Evolutionary conservation across 2,113 vertebrate species (phyloP), one percentile per base, ranked within the genome.

Genomic region (Neogobius melanostomus): DNA sequence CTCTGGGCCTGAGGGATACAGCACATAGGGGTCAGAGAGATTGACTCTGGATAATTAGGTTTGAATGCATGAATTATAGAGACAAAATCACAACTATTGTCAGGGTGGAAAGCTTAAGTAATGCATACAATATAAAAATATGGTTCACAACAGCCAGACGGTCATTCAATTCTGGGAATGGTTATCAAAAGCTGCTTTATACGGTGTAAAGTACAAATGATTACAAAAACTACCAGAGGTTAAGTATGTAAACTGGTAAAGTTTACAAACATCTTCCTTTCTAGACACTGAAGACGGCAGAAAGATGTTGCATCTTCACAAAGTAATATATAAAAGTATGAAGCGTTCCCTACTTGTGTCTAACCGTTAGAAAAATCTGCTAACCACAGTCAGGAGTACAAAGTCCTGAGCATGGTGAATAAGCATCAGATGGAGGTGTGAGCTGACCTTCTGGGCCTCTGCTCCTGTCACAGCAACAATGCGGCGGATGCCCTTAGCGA

Each of bases 401-500:
- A 44, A 61, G 59, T n/a, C 7, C 7, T 61, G 15, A 7, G 57
- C 59, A 61, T n/a, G n/a, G 12, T 45, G n/a, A 44, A 28, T 11
- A n/a, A 66, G 48, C 8, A 45, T 45, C n/a, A 44, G 57, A 28
- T 43, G 57, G 44, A 53, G 64, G 62, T 52, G 46, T 48, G 42
- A n/a, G 1, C 88, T 90, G 59, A 98, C 98, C 96, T 99, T 99
- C 80, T 96, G 95, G 44, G 98, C 97, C 82, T 98, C 97, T 0
- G 92, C 68, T 43, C 97, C 97, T 0, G 97, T 99, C 87, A 99
- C 93, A 0, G 95, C 97, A 46, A 99, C 96, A 64, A 99, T 98
- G 78, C 98, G 95, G 53, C 98, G 94, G 91, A 98, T 96, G 73
- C 98, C 98, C 86, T 99, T 99, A 71, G 98, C 97, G 77, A 99